Evolutionary conservation across 2,888 invertebrate genomes (phyloP), one percentile per base, ranked within the genome.

Genomic region (Melanophora roralis): DNA sequence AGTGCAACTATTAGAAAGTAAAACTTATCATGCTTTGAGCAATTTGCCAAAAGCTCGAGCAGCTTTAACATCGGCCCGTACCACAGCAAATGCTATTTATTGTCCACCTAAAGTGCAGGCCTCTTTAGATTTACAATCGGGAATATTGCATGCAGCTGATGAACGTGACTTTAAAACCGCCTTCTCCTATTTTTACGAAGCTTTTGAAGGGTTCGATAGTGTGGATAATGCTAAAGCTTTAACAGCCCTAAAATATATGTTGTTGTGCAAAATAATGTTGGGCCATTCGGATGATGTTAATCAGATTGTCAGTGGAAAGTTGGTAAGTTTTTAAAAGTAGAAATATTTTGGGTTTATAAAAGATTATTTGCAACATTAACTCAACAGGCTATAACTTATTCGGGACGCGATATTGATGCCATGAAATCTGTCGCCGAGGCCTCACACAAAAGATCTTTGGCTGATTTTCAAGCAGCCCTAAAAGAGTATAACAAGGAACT

Each of bases 121-220:
- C 8, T 96, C 98, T 9, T 92, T 99, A 43, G 99, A 99, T 91
- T 92, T 98, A 83, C 98, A 99, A 89, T 98, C 99, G 5, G 98
- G 98, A 84, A 98, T 99, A 84, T 91, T 99, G 72, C 99, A 99
- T 91, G 99, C 99, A 9, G 99, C 99, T n/a, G 99, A 99, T 89
- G 99, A 99, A 90, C 95, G 97, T 85, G 99, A 99, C 89, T 99
- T 99, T 90, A 99, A 99, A 92, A 99, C 99, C 74, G 99, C 98
- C 53, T 99, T 98, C 91, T 99, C 99, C 71, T 99, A 99, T 89
- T 99, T 99, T 89, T 99, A 99, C 90, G 99, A 99, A 92, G 98
- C 98, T 12, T 99, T 99, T 90, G 99, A 99, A 91, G 98, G 98
- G 84, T 98, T 97, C 90, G 98, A 98, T 90, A 98, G 97, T 83